Evolutionary conservation across 2,888 invertebrate genomes (phyloP).

Genomic region (Phengaris alcon): DNA sequence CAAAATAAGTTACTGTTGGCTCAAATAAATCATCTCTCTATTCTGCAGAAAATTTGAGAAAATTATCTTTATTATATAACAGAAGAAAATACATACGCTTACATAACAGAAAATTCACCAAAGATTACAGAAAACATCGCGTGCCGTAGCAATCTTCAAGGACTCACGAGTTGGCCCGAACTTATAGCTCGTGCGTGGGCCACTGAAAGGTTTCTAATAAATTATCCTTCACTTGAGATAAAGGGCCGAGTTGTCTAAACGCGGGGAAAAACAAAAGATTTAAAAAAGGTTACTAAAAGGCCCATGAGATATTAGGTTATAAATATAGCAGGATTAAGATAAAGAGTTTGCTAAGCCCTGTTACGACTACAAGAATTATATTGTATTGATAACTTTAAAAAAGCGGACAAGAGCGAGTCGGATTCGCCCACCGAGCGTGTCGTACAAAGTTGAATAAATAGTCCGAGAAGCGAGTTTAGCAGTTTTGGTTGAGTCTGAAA

Average conservation of each 20-base stretch:
- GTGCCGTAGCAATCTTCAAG: not conserved
- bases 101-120: not conserved
- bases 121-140: not conserved
- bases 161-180: not conserved
- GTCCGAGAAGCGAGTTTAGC: too few species aligned
- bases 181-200: not conserved
- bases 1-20: too few species aligned
- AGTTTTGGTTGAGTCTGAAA: too few species aligned
- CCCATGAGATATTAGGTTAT: slow-evolving; percentile 6
- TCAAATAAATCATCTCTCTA: too few species aligned
- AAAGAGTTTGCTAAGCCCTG: not conserved
- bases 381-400: too few species aligned
- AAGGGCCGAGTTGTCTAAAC: not conserved
- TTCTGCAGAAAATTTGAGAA: too few species aligned
- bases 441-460: too few species aligned
- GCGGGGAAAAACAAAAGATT: not conserved
- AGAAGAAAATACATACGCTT: not conserved
- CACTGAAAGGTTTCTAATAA: slow-evolving; percentile 4
- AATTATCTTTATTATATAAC: not conserved
- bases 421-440: too few species aligned
- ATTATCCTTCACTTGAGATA: slow-evolving; percentile 8
- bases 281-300: slow-evolving; percentile 8
- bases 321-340: slow-evolving; percentile 4
- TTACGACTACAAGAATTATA: not conserved
- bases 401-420: too few species aligned